Base-by-base conservation (phyloP, 2,888 invertebrate species). In the Orthosia gracilis region DNA sequence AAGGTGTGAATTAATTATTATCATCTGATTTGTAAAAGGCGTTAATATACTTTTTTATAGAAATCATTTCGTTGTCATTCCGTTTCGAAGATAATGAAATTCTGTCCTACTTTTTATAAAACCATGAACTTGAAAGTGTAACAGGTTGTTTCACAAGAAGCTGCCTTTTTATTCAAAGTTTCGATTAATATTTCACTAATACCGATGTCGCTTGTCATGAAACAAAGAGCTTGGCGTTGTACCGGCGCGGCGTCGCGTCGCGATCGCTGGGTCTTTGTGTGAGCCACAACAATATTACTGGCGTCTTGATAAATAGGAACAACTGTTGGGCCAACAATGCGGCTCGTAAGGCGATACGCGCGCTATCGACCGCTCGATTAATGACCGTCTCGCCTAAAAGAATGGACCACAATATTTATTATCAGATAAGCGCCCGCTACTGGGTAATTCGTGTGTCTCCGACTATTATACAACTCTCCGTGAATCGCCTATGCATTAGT, bases 371-470 rank as follows among this genome's bases (percentile, higher is more conserved):
- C 93, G 85, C 91, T 94, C 94, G 95, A 96, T 96, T 96, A 96
- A 96, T 96, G 96, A 95, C 95, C 92, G 93, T 92, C 94, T 94
- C 94, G 93, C 94, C 95, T 95, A 96, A 96, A 96, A 96, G 96
- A 96, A 96, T 96, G 95, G 95, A 92, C 94, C 92, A 94, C 94
- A 95, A 96, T 96, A 96, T 96, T 96, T 96, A 96, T 96, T 95
- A 96, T 96, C 95, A 94, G 96, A 96, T 96, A 96, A 94, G 93
- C 92, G 91, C 76, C 89, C 91, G 96, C 96, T 96, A 96, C 96
- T 90, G 96, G 94, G 93, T 94, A 94, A 96, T 95, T 94, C 95
- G 94, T 94, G 92, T 95, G 95, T 95, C 94, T 91, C 93, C 89
- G 88, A 89, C 94, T 93, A 95, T 95, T 95, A 94, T 94, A 94